Base-by-base conservation (phyloP, 1,140 invertebrate genomes). In the Goniozus legneri region DNA sequence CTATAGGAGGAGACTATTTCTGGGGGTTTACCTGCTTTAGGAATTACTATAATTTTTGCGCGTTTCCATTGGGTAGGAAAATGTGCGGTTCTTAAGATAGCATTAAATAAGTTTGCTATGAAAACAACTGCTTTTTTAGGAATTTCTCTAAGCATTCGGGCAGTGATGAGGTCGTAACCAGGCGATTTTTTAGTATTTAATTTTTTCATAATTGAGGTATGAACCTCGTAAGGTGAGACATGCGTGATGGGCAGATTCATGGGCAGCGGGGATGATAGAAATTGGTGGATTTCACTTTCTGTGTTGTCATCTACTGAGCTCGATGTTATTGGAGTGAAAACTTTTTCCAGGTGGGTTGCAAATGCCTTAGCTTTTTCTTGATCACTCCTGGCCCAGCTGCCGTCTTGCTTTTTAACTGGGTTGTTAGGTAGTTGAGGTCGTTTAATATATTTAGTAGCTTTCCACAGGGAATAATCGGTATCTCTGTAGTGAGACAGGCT, bases 41-140 rank as follows among this genome's bases (percentile, higher is more conserved):
- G 38, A 21, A 72, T 52, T 47, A 68, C 56, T n/a, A 65, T 61
- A 4, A 71, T 58, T 43, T 62, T 35, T 1, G 68, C 59, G 12
- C 62, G 46, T 47, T 73, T 74, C 64, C 62, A 74, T 31, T 60
- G 54, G 0, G 20, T 34, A 4, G 60, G 61, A 21, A 60, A 50
- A 37, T 55, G 51, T 8, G 18, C 2, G 2, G 52, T 34, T 38
- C 56, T 43, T 0, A 60, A 12, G 3, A 43, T 39, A 8, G 42
- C 48, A 22, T 62, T 58, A 24, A 47, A 50, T 1, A 59, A 16
- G 12, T 22, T 21, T 2, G 47, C 47, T 1, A 59, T 40, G n/a
- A 32, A 52, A 34, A 57, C 24, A 10, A 50, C 37, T 3, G 35
- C 56, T 43, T 63, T 62, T 34, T 37, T 46, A 19, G 55, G 54